Evolutionary conservation across 53 echinoderm and acorn worm genomes (phyloP).

Genomic region (Glandiceps talaboti): DNA sequence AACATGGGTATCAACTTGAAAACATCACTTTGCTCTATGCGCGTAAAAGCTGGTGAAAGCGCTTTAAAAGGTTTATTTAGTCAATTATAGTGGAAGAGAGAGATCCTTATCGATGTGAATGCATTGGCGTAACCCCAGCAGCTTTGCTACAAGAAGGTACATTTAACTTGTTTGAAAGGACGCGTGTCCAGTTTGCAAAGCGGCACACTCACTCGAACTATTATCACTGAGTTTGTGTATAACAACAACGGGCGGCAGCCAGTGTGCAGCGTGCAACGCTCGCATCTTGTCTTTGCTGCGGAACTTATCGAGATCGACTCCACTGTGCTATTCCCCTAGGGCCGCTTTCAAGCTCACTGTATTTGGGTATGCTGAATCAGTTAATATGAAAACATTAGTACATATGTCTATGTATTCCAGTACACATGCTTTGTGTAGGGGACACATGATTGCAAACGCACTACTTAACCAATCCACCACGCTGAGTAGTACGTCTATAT

Average conservation of each 20-base stretch:
- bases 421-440: not conserved
- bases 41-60: not conserved
- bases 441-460: not conserved
- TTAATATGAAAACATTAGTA: not conserved
- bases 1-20: not conserved
- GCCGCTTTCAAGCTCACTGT: not conserved
- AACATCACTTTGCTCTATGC: not conserved
- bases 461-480: no score
- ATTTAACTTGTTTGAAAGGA: not conserved
- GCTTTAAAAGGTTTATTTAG: not conserved
- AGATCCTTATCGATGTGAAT: not conserved
- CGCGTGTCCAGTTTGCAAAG: not conserved
- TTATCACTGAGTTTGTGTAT: not conserved
- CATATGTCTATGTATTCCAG: not conserved
- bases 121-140: not conserved
- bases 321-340: not conserved
- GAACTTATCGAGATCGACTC: not conserved
- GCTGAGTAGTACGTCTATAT: no score
- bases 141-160: not conserved
- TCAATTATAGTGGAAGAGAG: not conserved
- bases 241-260: not conserved
- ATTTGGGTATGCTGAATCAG: not conserved
- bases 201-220: no score
- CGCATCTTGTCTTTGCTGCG: not conserved
- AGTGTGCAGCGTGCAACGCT: not conserved